Conservation (phyloP, 1,140 invertebrate genomes). For the Drosophila yakuba region DNA sequence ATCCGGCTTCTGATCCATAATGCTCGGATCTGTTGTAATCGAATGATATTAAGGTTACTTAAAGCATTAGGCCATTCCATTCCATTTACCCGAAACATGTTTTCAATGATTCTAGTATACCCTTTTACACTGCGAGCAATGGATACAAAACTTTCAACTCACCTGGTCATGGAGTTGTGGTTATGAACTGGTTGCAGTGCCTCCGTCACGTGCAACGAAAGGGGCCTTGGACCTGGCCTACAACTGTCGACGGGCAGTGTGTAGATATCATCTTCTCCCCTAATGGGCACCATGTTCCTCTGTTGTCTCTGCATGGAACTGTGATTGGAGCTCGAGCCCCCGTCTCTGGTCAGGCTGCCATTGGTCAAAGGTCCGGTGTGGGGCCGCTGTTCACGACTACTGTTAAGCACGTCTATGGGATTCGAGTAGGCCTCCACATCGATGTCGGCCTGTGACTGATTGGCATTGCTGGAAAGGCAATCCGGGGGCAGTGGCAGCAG, state of each 20-base stretch:
- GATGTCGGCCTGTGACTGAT: slow-evolving; percentile 39
- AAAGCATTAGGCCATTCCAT: neutral
- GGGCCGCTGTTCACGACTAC: slow-evolving; percentile 63
- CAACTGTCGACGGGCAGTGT: slow-evolving; percentile 81
- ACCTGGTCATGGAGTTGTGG: slow-evolving; percentile 82
- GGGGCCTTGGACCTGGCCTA: slow-evolving; percentile 59
- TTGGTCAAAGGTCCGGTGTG: slow-evolving; percentile 73
- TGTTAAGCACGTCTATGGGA: slow-evolving; percentile 82
- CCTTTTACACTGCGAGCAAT: too few species aligned
- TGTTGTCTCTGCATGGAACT: slow-evolving; percentile 66
- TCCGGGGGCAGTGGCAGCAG: slow-evolving; percentile 73
- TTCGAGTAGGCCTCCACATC: slow-evolving; percentile 84
- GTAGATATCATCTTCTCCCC: slow-evolving; percentile 79
- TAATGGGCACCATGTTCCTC: slow-evolving; percentile 29
- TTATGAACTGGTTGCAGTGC: slow-evolving; percentile 59
- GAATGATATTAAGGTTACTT: too few species aligned
- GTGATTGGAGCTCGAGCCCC: slow-evolving; percentile 52
- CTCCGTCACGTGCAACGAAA: slow-evolving; percentile 71
- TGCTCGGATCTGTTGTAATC: slow-evolving; percentile 49
- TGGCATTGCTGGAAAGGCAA: slow-evolving; percentile 51
- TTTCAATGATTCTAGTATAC: too few species aligned
- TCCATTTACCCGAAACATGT: too few species aligned
- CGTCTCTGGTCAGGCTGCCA: slow-evolving; percentile 72
- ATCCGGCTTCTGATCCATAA: slow-evolving; percentile 67
- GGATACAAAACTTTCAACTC: neutral